Conservation (phyloP, 1,140 invertebrate genomes). For the Araneus ventricosus region DNA sequence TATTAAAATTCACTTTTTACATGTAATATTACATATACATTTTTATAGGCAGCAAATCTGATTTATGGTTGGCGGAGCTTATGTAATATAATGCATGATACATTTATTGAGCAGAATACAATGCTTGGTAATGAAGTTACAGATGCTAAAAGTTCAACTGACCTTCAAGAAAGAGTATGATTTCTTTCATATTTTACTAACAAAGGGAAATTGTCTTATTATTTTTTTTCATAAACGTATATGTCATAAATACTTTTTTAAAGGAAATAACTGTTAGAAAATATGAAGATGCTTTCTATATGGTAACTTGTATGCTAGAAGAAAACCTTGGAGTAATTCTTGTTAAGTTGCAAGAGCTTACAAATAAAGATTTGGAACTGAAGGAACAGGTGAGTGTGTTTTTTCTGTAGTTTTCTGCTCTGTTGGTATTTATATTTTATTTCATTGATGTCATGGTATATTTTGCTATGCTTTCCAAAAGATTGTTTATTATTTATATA, state of each 20-base stretch:
- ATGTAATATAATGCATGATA: not conserved
- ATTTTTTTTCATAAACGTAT: no score
- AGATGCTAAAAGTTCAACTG: not conserved
- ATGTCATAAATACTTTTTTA: no score
- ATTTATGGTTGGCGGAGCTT: conserved; percentile 12
- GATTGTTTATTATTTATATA: no score
- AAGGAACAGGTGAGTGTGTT: not conserved
- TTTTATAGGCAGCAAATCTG: conserved; percentile 6
- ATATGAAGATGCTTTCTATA: not conserved
- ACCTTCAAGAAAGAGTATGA: not conserved
- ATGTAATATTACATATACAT: not conserved
- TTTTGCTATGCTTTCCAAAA: no score
- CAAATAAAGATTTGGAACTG: not conserved
- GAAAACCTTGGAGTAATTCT: not conserved
- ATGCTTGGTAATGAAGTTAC: not conserved
- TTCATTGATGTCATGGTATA: no score
- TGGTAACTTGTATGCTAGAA: not conserved
- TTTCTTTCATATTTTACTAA: not conserved
- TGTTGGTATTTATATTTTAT: not conserved
- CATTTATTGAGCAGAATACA: not conserved
- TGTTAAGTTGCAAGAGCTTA: not conserved
- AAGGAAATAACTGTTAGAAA: not conserved
- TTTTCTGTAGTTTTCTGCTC: not conserved
- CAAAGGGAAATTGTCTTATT: no score
- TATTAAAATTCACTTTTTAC: not conserved